Evolutionary conservation across 2,797 vertebrate genomes (phyloP), one percentile per base, ranked within the genome.

Genomic region (Macrochelys suwanniensis): DNA sequence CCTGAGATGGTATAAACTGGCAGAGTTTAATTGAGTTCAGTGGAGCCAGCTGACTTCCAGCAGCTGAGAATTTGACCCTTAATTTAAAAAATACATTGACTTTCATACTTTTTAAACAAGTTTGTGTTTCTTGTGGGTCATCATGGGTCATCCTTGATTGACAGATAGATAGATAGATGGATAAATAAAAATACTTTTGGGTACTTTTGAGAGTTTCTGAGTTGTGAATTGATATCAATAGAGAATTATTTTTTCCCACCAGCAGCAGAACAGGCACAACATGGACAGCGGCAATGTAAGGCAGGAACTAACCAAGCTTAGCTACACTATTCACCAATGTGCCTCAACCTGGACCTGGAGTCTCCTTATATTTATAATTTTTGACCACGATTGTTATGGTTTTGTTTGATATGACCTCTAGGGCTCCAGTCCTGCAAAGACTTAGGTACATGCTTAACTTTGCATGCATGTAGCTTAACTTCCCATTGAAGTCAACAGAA

Each of bases 401-500:
- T 57, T 68, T 68, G 61, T n/a, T 68, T 68, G 33, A 21, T 68
- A 68, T 68, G 68, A 19, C 42, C 68, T 47, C 16, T 0, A 0
- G 77, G 8, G 0, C 45, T 74, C 80, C 82, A 0, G 0, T 71
- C 50, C 83, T 54, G 1, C 42, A 49, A 25, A 80, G 9, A 37
- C 21, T 5, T 89, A 83, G 51, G n/a, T 42, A 59, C 21, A 57
- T 71, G 37, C 50, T 87, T 21, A 9, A 2, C 51, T 77, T 83
- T 19, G 65, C 71, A 56, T 33, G 61, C 61, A 37, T 21, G 33
- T 68, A 37, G 68, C n/a, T 42, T 71, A 71, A 42, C 19, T 71
- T 71, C 37, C 21, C 9, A 25, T 37, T 71, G n/a, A 71, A 71
- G 68, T 71, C 68, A 71, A 37, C 37, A 37, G 21, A 37, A 12